These are phyloP conservation scores for Eudasyphora cyanicolor DNA, from an alignment of 2,888 invertebrate species.

Conservation along the genomic window DNA sequence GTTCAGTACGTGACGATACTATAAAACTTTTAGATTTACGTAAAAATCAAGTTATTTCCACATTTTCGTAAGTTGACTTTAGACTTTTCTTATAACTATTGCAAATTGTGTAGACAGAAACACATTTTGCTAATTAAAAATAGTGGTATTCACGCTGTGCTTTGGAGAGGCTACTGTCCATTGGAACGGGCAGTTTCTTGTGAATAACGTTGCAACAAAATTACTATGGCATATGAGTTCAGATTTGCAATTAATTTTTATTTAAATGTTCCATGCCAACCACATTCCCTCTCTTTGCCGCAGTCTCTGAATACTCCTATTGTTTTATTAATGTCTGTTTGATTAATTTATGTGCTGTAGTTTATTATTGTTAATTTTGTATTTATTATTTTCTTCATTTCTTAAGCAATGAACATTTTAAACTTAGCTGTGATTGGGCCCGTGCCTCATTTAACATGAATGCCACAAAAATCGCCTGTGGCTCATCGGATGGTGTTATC, in stretches of 20 bases:
- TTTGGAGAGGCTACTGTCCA: background rate
- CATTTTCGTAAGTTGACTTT: constrained; percentile 88
- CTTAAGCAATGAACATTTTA: constrained; percentile 94
- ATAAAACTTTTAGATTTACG: constrained; percentile 96
- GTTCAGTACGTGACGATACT: constrained; percentile 97
- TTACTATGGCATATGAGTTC: background rate
- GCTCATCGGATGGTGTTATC: constrained; percentile 94
- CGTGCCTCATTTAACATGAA: constrained; percentile 96
- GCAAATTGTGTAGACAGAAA: no score
- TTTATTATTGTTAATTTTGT: background rate
- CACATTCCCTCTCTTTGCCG: background rate
- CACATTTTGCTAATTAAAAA: background rate
- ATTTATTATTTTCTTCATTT: constrained; percentile 67
- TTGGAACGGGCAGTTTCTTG: background rate
- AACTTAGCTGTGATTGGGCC: constrained; percentile 96
- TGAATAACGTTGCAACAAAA: background rate
- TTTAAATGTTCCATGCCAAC: background rate
- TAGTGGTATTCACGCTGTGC: constrained; percentile 15
- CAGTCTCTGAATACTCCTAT: constrained; percentile 8
- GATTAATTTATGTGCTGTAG: background rate
- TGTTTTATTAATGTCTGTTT: constrained; percentile 16
- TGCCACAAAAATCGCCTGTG: constrained; percentile 93
- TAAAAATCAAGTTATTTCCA: constrained; percentile 94
- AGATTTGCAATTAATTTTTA: background rate
- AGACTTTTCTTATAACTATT: background rate